A percentile compares a stretch with the other conserved stretches of the same genome.
Conservation (phyloP, 1,140 invertebrate species). For the Nilaparvata lugens region DNA sequence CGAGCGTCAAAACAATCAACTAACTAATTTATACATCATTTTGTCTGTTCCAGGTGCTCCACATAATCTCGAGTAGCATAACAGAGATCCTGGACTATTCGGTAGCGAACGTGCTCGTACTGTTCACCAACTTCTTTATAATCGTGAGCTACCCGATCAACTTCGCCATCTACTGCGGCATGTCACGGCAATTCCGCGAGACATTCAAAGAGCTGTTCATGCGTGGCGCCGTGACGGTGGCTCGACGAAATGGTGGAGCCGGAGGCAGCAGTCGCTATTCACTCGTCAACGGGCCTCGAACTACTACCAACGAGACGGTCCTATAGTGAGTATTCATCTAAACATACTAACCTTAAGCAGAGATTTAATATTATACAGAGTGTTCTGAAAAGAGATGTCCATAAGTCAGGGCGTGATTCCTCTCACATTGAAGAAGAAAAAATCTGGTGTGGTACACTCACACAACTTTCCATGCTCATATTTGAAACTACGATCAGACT, state of each 20-base stretch:
- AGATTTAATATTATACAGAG: too few species aligned
- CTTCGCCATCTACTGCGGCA: constrained; percentile 92
- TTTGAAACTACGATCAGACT: too few species aligned
- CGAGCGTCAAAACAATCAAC: too few species aligned
- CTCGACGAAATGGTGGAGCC: constrained; percentile 46
- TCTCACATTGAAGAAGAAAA: too few species aligned
- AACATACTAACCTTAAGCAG: too few species aligned
- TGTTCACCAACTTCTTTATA: constrained; percentile 86
- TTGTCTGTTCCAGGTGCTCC: constrained; percentile 44
- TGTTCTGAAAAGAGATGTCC: too few species aligned
- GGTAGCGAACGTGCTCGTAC: constrained; percentile 70
- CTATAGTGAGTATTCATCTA: constrained; percentile 48
- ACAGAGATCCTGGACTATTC: constrained; percentile 64
- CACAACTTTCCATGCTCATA: too few species aligned
- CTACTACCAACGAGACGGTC: constrained; percentile 72
- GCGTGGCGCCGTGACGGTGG: constrained; percentile 38
- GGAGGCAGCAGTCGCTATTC: constrained; percentile 59
- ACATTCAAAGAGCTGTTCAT: constrained; percentile 87
- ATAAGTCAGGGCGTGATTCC: too few species aligned
- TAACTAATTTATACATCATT: background rate
- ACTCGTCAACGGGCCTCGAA: constrained; percentile 66
- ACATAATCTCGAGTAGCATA: constrained; percentile 68
- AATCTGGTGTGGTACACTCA: too few species aligned
- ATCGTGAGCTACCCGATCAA: constrained; percentile 86
- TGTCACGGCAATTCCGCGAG: constrained; percentile 87